Conservation (phyloP, 2,797 vertebrate species). For the Naso thynnoides region DNA sequence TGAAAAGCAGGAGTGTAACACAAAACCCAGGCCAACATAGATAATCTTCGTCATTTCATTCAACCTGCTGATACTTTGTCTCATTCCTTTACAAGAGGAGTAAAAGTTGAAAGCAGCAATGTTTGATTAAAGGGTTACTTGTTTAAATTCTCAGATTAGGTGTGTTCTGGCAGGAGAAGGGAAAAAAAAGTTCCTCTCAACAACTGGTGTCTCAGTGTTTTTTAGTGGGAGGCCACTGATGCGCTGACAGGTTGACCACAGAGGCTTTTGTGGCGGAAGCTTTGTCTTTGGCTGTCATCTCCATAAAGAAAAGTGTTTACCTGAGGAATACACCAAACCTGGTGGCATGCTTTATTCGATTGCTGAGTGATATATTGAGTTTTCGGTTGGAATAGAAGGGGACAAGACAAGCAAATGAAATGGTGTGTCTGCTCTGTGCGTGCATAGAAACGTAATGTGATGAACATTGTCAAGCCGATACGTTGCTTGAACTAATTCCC, state of each 20-base stretch:
- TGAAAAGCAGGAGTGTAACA: neutral
- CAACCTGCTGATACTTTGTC: neutral
- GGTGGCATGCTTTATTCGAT: neutral
- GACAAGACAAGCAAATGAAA: neutral
- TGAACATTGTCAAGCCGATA: too few relatives aligned
- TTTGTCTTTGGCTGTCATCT: neutral
- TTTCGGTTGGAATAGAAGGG: neutral
- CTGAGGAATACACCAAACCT: neutral
- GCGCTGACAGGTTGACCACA: neutral
- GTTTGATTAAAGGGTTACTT: neutral
- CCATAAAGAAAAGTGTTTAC: neutral
- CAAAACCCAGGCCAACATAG: neutral
- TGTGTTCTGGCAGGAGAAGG: neutral
- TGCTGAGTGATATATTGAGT: neutral
- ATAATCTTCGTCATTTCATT: neutral
- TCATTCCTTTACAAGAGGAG: neutral
- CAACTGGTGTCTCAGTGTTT: neutral
- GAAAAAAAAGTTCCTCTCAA: neutral
- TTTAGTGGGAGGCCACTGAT: neutral
- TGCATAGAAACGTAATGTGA: neutral
- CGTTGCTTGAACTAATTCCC: neutral
- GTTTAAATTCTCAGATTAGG: neutral
- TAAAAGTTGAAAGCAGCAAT: neutral
- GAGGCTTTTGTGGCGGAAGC: neutral
- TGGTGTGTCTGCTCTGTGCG: neutral